Base-by-base conservation (phyloP, 2,888 invertebrate genomes). In the Sclerodermus sp. region DNA sequence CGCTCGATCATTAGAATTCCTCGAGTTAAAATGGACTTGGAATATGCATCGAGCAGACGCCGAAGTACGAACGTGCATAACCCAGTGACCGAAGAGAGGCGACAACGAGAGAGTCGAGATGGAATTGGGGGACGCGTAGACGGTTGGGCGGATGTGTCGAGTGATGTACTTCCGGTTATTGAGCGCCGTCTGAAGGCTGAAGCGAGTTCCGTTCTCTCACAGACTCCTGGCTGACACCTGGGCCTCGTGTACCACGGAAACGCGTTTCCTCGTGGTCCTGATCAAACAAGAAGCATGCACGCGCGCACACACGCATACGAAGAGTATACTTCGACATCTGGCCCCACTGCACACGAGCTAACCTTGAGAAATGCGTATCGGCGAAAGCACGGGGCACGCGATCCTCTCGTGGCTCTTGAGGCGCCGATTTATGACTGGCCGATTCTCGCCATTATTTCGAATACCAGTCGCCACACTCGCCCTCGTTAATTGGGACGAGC, bases 71-170 rank as follows among this genome's bases (percentile, higher is more conserved):
- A 8, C 4, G 8, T 23, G 23, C 23, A 8, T 34, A 34, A 34
- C 34, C 34, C 34, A 51, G 45, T 14, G 45, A 37, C 50, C 48
- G 43, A 51, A 42, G 53, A 36, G 49, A 18, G 50, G 17, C 57
- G 58, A 53, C 61, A 61, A 62, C 61, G 59, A 60, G 49, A 51
- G 55, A 57, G 57, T 58, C 67, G 68, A 71, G 66, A 68, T 63
- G 66, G 68, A 72, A 71, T 71, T 70, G 64, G 72, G 73, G 73
- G 71, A 67, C 67, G 66, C 54, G 71, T 67, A 75, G 71, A 73
- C 70, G 68, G 68, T 71, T 68, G 74, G 70, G 68, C 77, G 77
- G 77, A 77, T 77, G 77, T 69, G 75, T 66, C 71, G 71, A 74
- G 71, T 71, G 71, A 74, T 67, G 71, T 68, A 67, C 74, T 74